Evolutionary conservation across 1,140 invertebrate genomes (phyloP), one percentile per base, ranked within the genome.

Genomic region (Pollicipes pollicipes): DNA sequence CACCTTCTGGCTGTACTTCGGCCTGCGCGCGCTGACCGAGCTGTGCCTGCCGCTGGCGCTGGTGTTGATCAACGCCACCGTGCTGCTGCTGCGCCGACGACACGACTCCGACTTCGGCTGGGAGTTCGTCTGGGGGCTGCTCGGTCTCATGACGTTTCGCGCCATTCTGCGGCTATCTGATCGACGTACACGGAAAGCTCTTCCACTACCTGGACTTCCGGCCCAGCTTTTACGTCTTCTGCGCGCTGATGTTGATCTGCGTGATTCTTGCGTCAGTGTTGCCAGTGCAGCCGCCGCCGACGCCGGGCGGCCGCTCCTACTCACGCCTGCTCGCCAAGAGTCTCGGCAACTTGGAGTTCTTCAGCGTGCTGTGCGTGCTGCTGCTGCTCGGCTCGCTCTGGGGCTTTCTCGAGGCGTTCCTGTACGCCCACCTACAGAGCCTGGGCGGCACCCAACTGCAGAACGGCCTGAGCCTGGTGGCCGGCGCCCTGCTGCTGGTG

Each of bases 61-160:
- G 0, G 86, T 87, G 0, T 76, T 92, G 2, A 76, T 91, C 0
- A 87, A 88, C 68, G 86, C 88, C 0, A 88, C 88, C 0, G 84
- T 89, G n/a, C 85, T 91, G 2, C 88, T 89, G 67, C 88, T 89
- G 2, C 88, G 89, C 0, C 82, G 88, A 27, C 88, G 91, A 77
- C 90, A 89, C 13, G 83, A 88, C 16, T 88, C 88, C 0, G 88
- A 90, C 76, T 88, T 90, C 26, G 89, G 90, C 16, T 83, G 87
- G n/a, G 88, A 91, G 78, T 81, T 90, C 68, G 87, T 87, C 0
- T 88, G 86, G 76, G 89, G 89, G 3, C 86, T 88, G 13, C 77
- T 91, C 6, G 88, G 88, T 28, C 84, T 88, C 71, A 86, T 87
- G 0, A 77, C 88, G 26, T 85, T 85, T 89, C 75, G 87, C 89